phyloP scores from a whole-genome alignment of 2,113 vertebrate species.

The Anguilla rostrata region DNA sequence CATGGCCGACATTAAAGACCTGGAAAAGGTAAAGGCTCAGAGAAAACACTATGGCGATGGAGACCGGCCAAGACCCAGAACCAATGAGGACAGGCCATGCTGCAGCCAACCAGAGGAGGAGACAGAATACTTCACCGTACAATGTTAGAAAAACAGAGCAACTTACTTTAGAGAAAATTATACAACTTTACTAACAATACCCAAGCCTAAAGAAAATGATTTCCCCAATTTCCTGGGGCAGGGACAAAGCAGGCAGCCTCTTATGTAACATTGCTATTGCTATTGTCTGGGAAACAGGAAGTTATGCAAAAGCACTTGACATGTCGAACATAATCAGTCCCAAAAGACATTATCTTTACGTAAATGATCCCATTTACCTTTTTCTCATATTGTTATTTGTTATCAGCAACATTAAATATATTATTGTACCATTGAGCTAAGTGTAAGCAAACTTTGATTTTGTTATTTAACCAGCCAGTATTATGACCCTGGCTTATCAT shows the following conservation, averaged over 20 bases:
- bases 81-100: background rate
- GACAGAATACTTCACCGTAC: background rate
- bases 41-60: background rate
- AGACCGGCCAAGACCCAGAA: background rate
- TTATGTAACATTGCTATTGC: background rate
- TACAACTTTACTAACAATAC: background rate
- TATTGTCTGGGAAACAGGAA: background rate
- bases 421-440: background rate
- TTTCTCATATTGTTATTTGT: background rate
- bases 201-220: background rate
- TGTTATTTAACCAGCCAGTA: too few relatives aligned
- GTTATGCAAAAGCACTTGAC: background rate
- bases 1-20: background rate
- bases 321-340: background rate
- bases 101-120: background rate
- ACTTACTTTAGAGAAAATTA: background rate
- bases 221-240: background rate
- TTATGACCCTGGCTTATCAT: too few relatives aligned
- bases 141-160: background rate
- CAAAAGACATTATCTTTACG: background rate
- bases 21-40: background rate
- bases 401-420: background rate
- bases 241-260: background rate
- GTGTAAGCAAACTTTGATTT: too few relatives aligned
- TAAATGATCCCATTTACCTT: background rate